Evolutionary conservation across 2,888 invertebrate genomes (phyloP).

Genomic region (Hydraecia micacea): DNA sequence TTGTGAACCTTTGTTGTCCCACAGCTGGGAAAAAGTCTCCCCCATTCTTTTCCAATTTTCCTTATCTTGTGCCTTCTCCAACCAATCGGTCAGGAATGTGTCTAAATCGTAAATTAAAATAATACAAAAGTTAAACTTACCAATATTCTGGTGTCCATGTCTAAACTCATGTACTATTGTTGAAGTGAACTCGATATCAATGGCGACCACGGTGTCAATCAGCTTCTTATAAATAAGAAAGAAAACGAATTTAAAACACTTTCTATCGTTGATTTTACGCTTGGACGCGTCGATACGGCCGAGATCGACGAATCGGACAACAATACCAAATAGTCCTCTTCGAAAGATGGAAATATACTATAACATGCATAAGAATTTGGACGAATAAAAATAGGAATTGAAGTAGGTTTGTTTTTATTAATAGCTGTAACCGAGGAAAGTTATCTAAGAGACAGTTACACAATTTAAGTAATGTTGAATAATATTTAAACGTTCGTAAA

Average conservation of each 20-base stretch:
- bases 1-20: not conserved
- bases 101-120: not conserved
- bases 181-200: slow-evolving; percentile 72
- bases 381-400: not conserved
- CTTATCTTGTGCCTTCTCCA: no score
- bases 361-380: slow-evolving; percentile 30
- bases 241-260: slow-evolving; percentile 86
- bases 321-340: slow-evolving; percentile 41
- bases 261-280: slow-evolving; percentile 84
- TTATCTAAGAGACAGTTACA: slow-evolving; percentile 50
- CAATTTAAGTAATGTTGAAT: slow-evolving; percentile 42
- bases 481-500: slow-evolving; percentile 42
- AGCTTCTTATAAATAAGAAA: slow-evolving; percentile 86
- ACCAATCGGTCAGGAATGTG: no score
- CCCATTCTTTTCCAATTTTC: no score
- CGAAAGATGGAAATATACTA: slow-evolving; percentile 23
- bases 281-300: slow-evolving; percentile 70
- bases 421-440: slow-evolving; percentile 21
- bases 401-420: slow-evolving; percentile 35
- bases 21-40: not conserved
- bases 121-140: slow-evolving; percentile 71
- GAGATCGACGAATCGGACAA: slow-evolving; percentile 48
- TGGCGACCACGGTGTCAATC: slow-evolving; percentile 75
- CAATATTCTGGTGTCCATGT: slow-evolving; percentile 80
- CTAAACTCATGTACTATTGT: slow-evolving; percentile 63